Evolutionary conservation across 2,113 vertebrate genomes (phyloP).

Genomic region (Perca flavescens): DNA sequence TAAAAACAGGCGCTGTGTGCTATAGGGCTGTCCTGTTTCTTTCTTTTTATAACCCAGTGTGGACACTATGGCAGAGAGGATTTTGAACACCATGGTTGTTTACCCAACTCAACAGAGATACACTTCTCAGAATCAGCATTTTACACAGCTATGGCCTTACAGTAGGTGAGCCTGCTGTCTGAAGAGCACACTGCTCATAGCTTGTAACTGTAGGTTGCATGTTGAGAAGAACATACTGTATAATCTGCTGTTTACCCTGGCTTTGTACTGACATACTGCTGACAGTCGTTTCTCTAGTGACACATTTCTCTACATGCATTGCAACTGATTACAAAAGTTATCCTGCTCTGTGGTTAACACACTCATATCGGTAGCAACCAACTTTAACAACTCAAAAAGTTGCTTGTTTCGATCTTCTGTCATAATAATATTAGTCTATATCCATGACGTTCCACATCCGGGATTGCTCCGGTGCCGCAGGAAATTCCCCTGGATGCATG

Average conservation of each 20-base stretch:
- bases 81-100: slow-evolving; percentile 71
- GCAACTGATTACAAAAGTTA: not conserved
- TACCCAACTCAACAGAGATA: slow-evolving; percentile 58
- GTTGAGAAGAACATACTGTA: not conserved
- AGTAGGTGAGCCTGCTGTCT: not conserved
- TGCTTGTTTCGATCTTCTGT: not conserved
- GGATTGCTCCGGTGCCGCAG: too few species aligned
- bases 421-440: not conserved
- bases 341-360: not conserved
- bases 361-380: not conserved
- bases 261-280: not conserved
- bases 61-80: slow-evolving; percentile 61
- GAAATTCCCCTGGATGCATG: too few species aligned
- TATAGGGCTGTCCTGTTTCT: slow-evolving; percentile 48
- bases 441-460: too few species aligned
- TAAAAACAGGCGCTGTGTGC: slow-evolving; percentile 60
- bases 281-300: not conserved
- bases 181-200: not conserved
- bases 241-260: not conserved
- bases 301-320: not conserved
- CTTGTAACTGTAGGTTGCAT: not conserved
- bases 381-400: not conserved
- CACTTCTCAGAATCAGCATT: slow-evolving; percentile 30
- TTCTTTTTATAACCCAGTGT: slow-evolving; percentile 74
- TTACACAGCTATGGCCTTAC: slow-evolving; percentile 11